These are phyloP conservation scores for Heliconius cydno DNA, from an alignment of 2,888 invertebrate species.

Conservation along the genomic window DNA sequence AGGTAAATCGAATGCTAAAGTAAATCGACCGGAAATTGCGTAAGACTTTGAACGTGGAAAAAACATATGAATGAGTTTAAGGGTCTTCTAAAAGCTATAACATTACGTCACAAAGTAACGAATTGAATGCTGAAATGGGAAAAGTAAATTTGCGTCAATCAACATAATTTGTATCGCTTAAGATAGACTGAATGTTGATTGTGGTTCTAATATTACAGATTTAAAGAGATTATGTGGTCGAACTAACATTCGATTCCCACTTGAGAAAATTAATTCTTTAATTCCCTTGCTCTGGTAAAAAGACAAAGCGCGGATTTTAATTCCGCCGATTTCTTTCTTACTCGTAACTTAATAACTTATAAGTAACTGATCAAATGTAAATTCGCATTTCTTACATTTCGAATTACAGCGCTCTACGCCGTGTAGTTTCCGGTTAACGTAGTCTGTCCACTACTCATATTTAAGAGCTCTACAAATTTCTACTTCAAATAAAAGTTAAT, in stretches of 20 bases:
- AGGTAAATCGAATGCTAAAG: slow-evolving; percentile 23
- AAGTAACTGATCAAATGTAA: no score
- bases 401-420: no score
- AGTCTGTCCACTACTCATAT: neutral
- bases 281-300: no score
- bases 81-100: slow-evolving; percentile 51
- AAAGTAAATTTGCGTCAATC: slow-evolving; percentile 63
- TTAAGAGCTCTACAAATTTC: neutral
- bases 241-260: no score
- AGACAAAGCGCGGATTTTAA: no score
- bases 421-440: no score
- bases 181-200: neutral
- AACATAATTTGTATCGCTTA: slow-evolving; percentile 7
- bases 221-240: neutral
- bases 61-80: slow-evolving; percentile 34
- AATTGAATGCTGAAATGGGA: slow-evolving; percentile 55
- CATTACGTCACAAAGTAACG: slow-evolving; percentile 45
- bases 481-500: no score
- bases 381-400: no score
- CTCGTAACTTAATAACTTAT: no score
- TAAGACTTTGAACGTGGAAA: slow-evolving; percentile 33
- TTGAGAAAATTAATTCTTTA: no score
- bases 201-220: neutral
- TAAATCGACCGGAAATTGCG: slow-evolving; percentile 45
- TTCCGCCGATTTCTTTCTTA: no score